Base-by-base conservation (phyloP, 2,888 invertebrate species). In the Empis stercorea region DNA sequence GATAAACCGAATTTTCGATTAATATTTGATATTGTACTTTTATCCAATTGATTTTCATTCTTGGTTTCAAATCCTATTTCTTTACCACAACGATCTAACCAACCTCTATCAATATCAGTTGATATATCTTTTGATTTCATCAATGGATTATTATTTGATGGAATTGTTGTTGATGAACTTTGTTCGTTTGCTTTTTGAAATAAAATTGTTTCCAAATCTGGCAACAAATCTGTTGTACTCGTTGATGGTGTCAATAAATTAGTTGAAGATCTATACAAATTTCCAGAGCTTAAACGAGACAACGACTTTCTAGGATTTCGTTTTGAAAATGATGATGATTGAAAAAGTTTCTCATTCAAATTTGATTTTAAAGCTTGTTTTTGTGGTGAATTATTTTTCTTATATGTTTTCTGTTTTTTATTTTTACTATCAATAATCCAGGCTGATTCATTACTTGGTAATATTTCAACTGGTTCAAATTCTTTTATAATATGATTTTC, bases 271-370 rank as follows among this genome's bases (percentile, higher is more conserved):
- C 42, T 56, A 46, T 55, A 56, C 43, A 68, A 56, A n/a, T 41
- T 47, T 23, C 30, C 34, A 27, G 38, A 41, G 30, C 30, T 51
- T 3, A 52, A 51, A 3, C 59, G 56, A 17, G 75, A 73, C 6
- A 76, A 55, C 0, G 78, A 75, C 63, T 87, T 88, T 56, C 86
- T 74, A 1, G 87, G 87, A 70, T 87, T 87, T 56, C 87, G 73
- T 58, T 84, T 77, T 6, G 76, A 74, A 64, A 87, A 83, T 55
- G 74, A 80, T 42, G 76, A 75, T 48, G 76, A 73, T 27, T 62
- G 55, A 66, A 87, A 87, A 50, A 86, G 68, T 60, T 85, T 84
- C 56, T 78, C 76, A 1, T 81, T 64, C 30, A 71, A 53, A 56
- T 62, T 68, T 30, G 58, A 54, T 56, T 61, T 55, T 40, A 55